Evolutionary conservation across 2,888 invertebrate genomes (phyloP).

Genomic region (Eumerus sabulonum): DNA sequence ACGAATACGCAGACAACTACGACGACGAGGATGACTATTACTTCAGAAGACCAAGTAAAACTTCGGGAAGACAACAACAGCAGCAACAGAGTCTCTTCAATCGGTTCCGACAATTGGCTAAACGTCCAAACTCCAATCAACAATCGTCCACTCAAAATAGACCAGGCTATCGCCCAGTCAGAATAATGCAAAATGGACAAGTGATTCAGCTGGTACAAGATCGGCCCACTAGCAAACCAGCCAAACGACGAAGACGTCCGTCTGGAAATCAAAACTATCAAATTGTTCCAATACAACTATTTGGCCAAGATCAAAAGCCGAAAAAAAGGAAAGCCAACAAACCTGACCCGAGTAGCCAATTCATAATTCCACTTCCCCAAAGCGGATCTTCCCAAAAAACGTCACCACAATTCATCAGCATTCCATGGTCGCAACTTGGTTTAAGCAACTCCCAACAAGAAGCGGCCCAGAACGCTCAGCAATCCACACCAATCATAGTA

Average conservation of each 20-base stretch:
- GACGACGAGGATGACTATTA: slow-evolving; percentile 69
- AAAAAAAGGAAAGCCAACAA: slow-evolving; percentile 34
- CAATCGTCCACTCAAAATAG: slow-evolving; percentile 8
- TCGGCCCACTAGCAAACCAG: slow-evolving; percentile 11
- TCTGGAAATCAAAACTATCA: slow-evolving; percentile 60
- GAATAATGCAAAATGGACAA: slow-evolving; percentile 37
- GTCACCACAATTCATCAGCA: slow-evolving; percentile 75
- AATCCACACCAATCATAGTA: slow-evolving; percentile 74
- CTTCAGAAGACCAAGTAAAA: neutral
- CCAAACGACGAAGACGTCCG: slow-evolving; percentile 32
- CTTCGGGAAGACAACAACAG: slow-evolving; percentile 29
- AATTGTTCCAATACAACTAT: slow-evolving; percentile 66
- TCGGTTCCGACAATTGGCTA: slow-evolving; percentile 41
- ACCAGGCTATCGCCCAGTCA: slow-evolving; percentile 26
- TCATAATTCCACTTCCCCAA: slow-evolving; percentile 71
- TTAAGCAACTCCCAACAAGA: slow-evolving; percentile 72
- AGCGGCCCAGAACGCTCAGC: slow-evolving; percentile 70
- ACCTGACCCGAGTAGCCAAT: slow-evolving; percentile 15
- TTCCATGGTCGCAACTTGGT: slow-evolving; percentile 75
- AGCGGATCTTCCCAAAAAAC: slow-evolving; percentile 71
- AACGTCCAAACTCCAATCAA: slow-evolving; percentile 38
- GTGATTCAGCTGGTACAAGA: slow-evolving; percentile 23
- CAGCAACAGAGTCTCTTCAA: slow-evolving; percentile 36
- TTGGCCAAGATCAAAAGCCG: slow-evolving; percentile 34
- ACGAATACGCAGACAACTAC: slow-evolving; percentile 69